These are phyloP conservation scores for Virgularia gustaviana DNA, from an alignment of 92 coral and sea anemone genomes.

Conservation along the genomic window DNA sequence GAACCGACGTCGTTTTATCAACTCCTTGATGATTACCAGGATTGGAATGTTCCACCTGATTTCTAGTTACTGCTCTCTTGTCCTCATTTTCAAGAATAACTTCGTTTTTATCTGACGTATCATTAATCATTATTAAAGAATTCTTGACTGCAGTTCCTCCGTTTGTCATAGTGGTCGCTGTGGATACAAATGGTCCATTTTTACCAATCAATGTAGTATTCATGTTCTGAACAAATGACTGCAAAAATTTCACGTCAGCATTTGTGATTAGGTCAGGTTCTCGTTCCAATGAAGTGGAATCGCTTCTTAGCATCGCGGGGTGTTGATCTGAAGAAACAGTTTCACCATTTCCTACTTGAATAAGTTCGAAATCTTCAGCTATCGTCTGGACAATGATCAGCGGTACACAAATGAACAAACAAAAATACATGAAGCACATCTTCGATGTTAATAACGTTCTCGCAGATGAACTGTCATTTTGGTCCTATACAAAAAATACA, in stretches of 20 bases:
- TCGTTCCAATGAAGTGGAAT: background rate
- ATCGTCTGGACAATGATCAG: background rate
- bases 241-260: constrained; percentile 23
- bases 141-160: too few species aligned
- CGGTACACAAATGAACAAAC: background rate
- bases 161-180: too few species aligned
- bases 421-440: background rate
- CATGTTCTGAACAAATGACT: constrained; percentile 27
- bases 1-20: background rate
- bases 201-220: background rate
- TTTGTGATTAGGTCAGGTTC: constrained; percentile 24
- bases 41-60: background rate
- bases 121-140: too few species aligned
- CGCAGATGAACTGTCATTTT: background rate
- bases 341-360: constrained; percentile 1
- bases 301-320: background rate
- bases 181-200: too few species aligned
- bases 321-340: background rate
- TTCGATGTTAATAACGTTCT: background rate
- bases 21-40: too few species aligned
- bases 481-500: too few species aligned
- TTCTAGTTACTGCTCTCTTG: background rate
- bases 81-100: background rate
- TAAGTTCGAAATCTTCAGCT: constrained; percentile 15
- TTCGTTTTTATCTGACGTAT: background rate